Conservation (phyloP, 2,113 vertebrate species). For the Colossoma macropomum region DNA sequence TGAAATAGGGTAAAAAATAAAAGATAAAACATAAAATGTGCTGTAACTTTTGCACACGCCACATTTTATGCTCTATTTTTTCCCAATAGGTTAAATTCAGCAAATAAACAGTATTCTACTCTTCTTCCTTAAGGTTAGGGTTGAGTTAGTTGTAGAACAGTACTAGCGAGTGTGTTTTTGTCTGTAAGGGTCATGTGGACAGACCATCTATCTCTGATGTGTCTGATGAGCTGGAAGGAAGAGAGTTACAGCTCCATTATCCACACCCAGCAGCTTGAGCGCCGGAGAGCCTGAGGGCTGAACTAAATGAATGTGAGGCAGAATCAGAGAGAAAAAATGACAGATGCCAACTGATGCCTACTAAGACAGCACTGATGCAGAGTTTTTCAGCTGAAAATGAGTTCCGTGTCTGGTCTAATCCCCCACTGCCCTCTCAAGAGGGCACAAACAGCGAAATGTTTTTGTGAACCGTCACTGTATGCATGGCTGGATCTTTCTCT, state of each 20-base stretch:
- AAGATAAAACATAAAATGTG: no score
- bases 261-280: neutral
- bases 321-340: neutral
- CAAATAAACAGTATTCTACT: no score
- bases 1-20: no score
- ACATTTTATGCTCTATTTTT: no score
- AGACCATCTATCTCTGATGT: neutral
- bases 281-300: neutral
- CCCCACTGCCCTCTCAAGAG: neutral
- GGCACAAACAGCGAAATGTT: neutral
- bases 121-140: no score
- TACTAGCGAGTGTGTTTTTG: neutral
- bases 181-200: neutral
- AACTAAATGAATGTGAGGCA: neutral
- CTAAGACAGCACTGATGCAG: neutral
- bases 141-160: neutral
- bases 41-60: no score
- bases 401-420: neutral
- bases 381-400: neutral
- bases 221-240: slow-evolving; percentile 11
- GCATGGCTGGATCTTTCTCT: neutral
- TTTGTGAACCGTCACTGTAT: neutral
- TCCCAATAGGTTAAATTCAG: no score
- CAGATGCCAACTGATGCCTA: neutral
- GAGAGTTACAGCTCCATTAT: slow-evolving; percentile 9